Conservation (phyloP, 2,888 invertebrate species). For the Sussaba pulchella region DNA sequence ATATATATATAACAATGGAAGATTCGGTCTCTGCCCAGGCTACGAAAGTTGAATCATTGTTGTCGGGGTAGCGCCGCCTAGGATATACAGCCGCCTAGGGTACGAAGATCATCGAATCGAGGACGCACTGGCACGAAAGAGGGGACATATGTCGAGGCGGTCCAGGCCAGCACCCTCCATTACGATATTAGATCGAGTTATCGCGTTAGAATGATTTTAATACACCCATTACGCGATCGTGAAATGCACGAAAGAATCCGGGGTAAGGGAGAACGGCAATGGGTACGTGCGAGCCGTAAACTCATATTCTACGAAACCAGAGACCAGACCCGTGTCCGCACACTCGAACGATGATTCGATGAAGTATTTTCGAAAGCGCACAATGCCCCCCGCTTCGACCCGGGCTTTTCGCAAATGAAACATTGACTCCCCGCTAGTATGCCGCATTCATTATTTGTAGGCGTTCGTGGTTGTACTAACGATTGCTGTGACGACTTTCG, state of each 20-base stretch:
- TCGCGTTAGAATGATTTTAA: conserved; percentile 75
- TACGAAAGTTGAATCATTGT: conserved; percentile 57
- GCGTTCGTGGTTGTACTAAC: conserved; percentile 35
- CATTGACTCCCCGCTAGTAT: conserved; percentile 38
- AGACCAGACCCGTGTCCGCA: conserved; percentile 54
- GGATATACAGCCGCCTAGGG: conserved; percentile 43
- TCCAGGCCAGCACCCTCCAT: conserved; percentile 78
- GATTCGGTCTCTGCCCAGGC: conserved; percentile 31
- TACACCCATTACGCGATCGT: conserved; percentile 64
- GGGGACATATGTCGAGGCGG: conserved; percentile 80
- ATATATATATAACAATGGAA: neutral
- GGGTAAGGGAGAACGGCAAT: neutral
- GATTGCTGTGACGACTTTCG: conserved; percentile 26
- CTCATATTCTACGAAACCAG: conserved; percentile 20
- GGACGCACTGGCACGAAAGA: conserved; percentile 79
- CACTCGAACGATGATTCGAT: conserved; percentile 63
- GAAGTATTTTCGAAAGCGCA: conserved; percentile 30
- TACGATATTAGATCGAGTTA: conserved; percentile 79
- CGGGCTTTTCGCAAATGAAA: conserved; percentile 45
- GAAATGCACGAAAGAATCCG: conserved; percentile 30
- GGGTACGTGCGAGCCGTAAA: conserved; percentile 2
- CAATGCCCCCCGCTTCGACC: conserved; percentile 8
- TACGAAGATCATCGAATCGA: conserved; percentile 79
- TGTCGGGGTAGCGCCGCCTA: conserved; percentile 34
- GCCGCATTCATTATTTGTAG: conserved; percentile 30